Percentiles rank a stretch among this genome's conserved stretches.
phyloP scores from a whole-genome alignment of 2,888 invertebrate species.

The Smittia sp. region DNA sequence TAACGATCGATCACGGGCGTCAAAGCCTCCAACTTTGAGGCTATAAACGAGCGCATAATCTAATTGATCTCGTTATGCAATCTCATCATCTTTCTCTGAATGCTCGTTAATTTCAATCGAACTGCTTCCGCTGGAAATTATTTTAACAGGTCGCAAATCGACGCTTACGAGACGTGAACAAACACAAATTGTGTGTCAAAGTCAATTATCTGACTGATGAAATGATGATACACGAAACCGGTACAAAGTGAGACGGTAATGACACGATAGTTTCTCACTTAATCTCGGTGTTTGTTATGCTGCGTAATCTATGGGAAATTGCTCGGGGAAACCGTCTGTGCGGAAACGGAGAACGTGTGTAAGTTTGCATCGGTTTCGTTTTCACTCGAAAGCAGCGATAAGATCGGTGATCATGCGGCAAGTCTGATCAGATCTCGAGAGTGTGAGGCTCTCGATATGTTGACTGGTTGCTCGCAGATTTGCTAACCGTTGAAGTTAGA shows the following conservation, averaged over 20 bases:
- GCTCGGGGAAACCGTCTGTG: neutral
- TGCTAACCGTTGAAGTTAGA: too few species aligned
- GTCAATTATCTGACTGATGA: neutral
- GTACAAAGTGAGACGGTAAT: neutral
- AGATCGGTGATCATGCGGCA: too few species aligned
- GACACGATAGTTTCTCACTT: neutral
- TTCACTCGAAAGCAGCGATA: too few species aligned
- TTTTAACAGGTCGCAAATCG: neutral
- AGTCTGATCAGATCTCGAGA: too few species aligned
- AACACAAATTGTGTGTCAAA: constrained; percentile 1
- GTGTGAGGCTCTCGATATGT: too few species aligned
- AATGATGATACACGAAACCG: neutral
- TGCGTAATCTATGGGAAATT: neutral
- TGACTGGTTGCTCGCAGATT: too few species aligned
- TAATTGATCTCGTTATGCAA: neutral
- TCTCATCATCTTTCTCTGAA: neutral
- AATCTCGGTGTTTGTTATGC: neutral
- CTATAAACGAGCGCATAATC: neutral
- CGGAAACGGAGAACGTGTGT: neutral
- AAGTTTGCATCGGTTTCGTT: too few species aligned
- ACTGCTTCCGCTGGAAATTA: neutral
- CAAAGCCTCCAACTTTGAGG: neutral
- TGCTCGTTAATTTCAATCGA: neutral
- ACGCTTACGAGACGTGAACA: neutral
- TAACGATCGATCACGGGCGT: neutral